Evolutionary conservation across 64 coral and sea anemone genomes (phyloP).

Genomic region (Pocillopora damicornis): DNA sequence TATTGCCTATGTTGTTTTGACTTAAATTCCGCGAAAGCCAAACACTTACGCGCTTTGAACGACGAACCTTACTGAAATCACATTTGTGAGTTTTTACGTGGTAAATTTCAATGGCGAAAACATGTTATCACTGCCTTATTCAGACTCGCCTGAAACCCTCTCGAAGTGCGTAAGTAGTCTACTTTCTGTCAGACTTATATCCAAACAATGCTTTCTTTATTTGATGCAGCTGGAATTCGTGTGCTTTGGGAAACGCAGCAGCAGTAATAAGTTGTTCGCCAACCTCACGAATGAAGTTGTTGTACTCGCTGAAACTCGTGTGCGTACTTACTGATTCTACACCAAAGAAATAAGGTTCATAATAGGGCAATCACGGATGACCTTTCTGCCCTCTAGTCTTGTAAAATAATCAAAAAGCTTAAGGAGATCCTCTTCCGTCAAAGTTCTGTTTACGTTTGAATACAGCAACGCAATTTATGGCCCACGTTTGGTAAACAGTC

Average conservation of each 20-base stretch:
- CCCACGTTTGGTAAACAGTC: conserved; percentile 27
- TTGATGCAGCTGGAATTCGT: background rate
- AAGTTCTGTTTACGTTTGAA: conserved; percentile 44
- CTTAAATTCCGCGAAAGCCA: background rate
- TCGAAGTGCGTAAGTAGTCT: background rate
- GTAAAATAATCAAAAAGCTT: conserved; percentile 54
- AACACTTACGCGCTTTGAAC: background rate
- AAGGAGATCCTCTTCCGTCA: conserved; percentile 71
- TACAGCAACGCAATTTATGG: conserved; percentile 31
- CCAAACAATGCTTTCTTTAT: conserved; percentile 1
- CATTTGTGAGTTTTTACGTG: background rate
- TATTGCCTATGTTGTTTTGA: background rate
- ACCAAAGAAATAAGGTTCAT: conserved; percentile 18
- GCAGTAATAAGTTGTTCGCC: background rate
- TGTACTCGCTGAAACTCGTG: background rate
- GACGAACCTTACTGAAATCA: background rate
- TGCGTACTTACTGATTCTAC: background rate
- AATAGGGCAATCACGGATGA: conserved; percentile 73
- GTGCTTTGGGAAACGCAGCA: background rate
- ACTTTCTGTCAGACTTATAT: conserved; percentile 13
- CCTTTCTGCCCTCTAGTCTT: conserved; percentile 75
- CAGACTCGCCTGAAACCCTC: background rate
- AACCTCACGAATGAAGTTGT: background rate
- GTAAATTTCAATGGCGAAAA: background rate
- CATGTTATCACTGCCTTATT: background rate